Conservation (phyloP, 2,888 invertebrate genomes). For the Leptothorax acervorum region DNA sequence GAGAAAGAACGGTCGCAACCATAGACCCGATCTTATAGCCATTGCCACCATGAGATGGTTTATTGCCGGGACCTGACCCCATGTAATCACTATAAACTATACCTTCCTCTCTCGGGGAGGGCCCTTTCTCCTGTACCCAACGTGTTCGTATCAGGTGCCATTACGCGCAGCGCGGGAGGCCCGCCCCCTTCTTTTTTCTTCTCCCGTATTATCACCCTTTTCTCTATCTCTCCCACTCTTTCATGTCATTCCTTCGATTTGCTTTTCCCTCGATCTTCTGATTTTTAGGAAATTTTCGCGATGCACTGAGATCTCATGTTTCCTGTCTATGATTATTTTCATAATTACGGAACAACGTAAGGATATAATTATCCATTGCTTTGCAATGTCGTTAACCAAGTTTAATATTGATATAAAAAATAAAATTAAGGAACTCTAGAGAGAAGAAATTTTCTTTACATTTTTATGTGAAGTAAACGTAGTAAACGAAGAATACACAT, state of each 20-base stretch:
- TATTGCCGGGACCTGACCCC: constrained; percentile 85
- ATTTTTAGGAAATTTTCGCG: not conserved
- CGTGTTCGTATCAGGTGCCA: constrained; percentile 84
- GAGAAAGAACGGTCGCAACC: constrained; percentile 69
- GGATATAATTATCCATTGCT: not conserved
- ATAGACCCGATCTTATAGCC: constrained; percentile 77
- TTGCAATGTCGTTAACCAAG: not conserved
- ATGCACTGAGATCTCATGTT: not conserved
- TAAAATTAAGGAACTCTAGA: not conserved
- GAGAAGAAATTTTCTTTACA: not conserved
- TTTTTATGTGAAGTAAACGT: not conserved
- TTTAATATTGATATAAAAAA: not conserved
- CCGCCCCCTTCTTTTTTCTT: constrained; percentile 42
- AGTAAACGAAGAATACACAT: not conserved
- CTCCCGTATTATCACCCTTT: constrained; percentile 9
- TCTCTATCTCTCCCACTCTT: not conserved
- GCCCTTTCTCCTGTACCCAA: constrained; percentile 72
- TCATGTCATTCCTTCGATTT: not conserved
- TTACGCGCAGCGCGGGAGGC: constrained; percentile 75
- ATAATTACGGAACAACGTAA: not conserved
- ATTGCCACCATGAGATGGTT: constrained; percentile 84
- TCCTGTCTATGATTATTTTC: not conserved
- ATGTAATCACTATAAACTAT: constrained; percentile 85
- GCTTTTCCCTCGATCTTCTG: not conserved
- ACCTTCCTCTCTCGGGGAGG: constrained; percentile 75